Conservation (phyloP, 2,888 invertebrate genomes). For the Dermolepida albohirtum region DNA sequence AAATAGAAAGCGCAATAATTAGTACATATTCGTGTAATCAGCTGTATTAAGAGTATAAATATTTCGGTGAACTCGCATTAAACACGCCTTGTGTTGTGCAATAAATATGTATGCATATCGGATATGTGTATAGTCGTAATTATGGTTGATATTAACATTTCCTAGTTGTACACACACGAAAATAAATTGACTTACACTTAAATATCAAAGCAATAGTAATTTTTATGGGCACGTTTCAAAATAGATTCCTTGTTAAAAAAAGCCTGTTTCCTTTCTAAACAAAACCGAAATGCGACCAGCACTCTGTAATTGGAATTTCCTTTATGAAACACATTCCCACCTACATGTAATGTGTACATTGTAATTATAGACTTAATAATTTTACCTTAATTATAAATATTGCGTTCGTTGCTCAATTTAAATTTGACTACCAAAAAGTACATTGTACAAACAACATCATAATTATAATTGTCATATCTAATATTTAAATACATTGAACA, state of each 20-base stretch:
- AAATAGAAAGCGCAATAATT: slow-evolving; percentile 31
- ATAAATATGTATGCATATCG: slow-evolving; percentile 11
- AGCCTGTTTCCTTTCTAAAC: slow-evolving; percentile 26
- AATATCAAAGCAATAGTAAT: not conserved
- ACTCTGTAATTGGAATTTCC: slow-evolving; percentile 28
- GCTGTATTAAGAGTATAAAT: slow-evolving; percentile 9
- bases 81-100: slow-evolving; percentile 28
- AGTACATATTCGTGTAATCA: slow-evolving; percentile 12
- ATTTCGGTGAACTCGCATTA: slow-evolving; percentile 14
- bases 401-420: slow-evolving; percentile 29
- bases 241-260: slow-evolving; percentile 11
- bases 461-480: too few relatives aligned
- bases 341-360: slow-evolving; percentile 30
- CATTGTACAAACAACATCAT: too few relatives aligned
- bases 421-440: slow-evolving; percentile 34
- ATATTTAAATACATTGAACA: too few relatives aligned
- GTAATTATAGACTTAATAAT: slow-evolving; percentile 32
- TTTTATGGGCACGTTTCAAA: slow-evolving; percentile 4
- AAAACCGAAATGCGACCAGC: slow-evolving; percentile 24
- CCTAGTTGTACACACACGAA: slow-evolving; percentile 1
- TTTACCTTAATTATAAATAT: slow-evolving; percentile 27
- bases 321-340: slow-evolving; percentile 21
- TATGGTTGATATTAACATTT: slow-evolving; percentile 7
- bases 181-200: slow-evolving; percentile 1
- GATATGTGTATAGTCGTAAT: not conserved